Percentiles rank a stretch among this genome's conserved stretches.
These are phyloP conservation scores for Actinostola sp. DNA, from an alignment of 92 coral and sea anemone genomes.

Conservation along the genomic window DNA sequence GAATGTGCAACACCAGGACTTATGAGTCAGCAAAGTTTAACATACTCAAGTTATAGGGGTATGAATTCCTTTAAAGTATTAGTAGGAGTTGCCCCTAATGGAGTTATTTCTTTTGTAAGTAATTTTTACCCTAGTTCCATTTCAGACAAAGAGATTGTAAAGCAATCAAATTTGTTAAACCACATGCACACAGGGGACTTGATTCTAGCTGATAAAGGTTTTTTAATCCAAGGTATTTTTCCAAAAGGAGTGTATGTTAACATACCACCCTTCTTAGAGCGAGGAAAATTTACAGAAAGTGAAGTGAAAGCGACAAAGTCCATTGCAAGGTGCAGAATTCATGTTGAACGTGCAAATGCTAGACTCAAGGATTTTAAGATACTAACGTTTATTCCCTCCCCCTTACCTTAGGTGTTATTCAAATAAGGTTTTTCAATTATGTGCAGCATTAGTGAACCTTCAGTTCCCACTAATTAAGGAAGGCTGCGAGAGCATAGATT, in stretches of 20 bases:
- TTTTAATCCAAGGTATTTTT: conserved; percentile 48
- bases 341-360: conserved; percentile 60
- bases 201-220: conserved; percentile 53
- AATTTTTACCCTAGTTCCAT: conserved; percentile 58
- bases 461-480: conserved; percentile 35
- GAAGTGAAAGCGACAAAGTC: conserved; percentile 40
- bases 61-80: conserved; percentile 63
- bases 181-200: conserved; percentile 42
- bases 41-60: conserved; percentile 59
- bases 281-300: conserved; percentile 53
- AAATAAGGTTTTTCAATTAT: conserved; percentile 56
- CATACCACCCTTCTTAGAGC: conserved; percentile 54
- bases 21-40: conserved; percentile 43
- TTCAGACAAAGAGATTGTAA: conserved; percentile 52
- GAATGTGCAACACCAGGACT: conserved; percentile 55
- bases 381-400: conserved; percentile 51
- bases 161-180: conserved; percentile 40
- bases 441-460: conserved; percentile 66
- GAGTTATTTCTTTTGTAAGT: conserved; percentile 58
- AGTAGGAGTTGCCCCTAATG: conserved; percentile 78
- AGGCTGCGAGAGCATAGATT: conserved; percentile 29
- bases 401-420: conserved; percentile 54
- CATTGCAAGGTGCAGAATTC: conserved; percentile 48
- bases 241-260: conserved; percentile 53
- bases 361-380: conserved; percentile 59